These are phyloP conservation scores for Epinephelus awoara DNA, from an alignment of 2,797 vertebrate genomes.

Conservation along the genomic window DNA sequence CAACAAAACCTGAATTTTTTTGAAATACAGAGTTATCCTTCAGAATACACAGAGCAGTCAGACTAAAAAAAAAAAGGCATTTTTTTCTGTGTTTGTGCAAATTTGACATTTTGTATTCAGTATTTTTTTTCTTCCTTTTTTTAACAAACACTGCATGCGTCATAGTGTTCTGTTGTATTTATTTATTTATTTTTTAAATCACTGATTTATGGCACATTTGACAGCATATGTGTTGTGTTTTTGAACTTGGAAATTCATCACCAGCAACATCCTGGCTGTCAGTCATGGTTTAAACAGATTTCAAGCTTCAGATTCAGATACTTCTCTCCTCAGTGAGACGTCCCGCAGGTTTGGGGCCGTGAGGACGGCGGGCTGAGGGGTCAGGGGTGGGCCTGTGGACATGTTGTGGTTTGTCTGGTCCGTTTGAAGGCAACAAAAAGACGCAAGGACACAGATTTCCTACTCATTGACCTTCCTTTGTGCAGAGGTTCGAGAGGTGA, in stretches of 20 bases:
- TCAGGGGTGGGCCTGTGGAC: slow-evolving; percentile 67
- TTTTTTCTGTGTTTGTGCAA: not conserved
- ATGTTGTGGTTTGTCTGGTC: slow-evolving; percentile 64
- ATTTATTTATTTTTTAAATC: too few relatives aligned
- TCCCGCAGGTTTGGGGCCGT: slow-evolving; percentile 10
- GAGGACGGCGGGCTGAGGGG: slow-evolving; percentile 48
- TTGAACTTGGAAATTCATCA: not conserved
- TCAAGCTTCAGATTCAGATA: slow-evolving; percentile 5
- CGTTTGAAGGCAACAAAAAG: slow-evolving; percentile 60
- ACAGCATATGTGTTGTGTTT: not conserved
- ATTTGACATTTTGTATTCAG: not conserved
- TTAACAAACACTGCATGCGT: not conserved
- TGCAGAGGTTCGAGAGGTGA: slow-evolving; percentile 51
- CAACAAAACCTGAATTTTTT: too few relatives aligned
- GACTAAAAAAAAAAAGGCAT: too few relatives aligned
- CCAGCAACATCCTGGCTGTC: not conserved
- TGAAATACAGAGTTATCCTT: too few relatives aligned
- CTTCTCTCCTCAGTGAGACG: slow-evolving; percentile 6
- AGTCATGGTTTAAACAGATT: too few relatives aligned
- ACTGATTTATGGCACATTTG: not conserved
- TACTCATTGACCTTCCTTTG: slow-evolving; percentile 72
- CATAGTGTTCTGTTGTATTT: not conserved
- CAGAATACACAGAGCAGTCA: too few relatives aligned
- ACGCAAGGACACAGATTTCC: slow-evolving; percentile 56
- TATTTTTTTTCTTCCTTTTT: not conserved